A percentile compares a stretch with the other conserved stretches of the same genome.
Evolutionary conservation across 2,888 invertebrate species (phyloP).

Genomic region (Beris chalybata): DNA sequence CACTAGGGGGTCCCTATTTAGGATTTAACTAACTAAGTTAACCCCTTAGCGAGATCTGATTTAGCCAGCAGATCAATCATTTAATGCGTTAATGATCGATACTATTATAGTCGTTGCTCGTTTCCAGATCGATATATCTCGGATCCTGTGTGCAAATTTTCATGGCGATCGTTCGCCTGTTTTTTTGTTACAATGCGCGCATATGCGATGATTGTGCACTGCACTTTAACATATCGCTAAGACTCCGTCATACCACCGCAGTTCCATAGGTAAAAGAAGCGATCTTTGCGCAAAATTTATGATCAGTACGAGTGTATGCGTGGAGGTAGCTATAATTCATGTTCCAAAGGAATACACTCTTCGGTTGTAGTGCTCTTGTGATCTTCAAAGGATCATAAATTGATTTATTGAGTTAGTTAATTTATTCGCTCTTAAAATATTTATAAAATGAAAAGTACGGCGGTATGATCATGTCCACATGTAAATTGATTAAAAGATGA

Average conservation of each 20-base stretch:
- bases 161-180: slow-evolving; percentile 3
- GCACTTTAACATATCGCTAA: slow-evolving; percentile 4
- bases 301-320: slow-evolving; percentile 34
- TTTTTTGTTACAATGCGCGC: neutral
- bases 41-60: slow-evolving; percentile 41
- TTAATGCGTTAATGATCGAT: slow-evolving; percentile 43
- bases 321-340: slow-evolving; percentile 40
- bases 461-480: slow-evolving; percentile 30
- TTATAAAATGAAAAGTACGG: slow-evolving; percentile 32
- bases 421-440: slow-evolving; percentile 34
- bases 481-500: slow-evolving; percentile 38
- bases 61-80: slow-evolving; percentile 40
- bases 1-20: slow-evolving; percentile 38
- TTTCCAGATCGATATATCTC: slow-evolving; percentile 44
- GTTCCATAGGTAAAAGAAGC: slow-evolving; percentile 11
- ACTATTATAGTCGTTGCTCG: slow-evolving; percentile 44
- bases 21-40: slow-evolving; percentile 39
- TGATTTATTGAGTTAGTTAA: slow-evolving; percentile 40
- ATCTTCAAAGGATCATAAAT: slow-evolving; percentile 36
- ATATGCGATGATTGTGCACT: neutral
- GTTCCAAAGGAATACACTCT: slow-evolving; percentile 19
- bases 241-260: neutral
- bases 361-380: slow-evolving; percentile 27
- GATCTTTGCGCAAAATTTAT: slow-evolving; percentile 37
- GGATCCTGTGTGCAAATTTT: slow-evolving; percentile 12